A percentile compares a stretch with the other conserved stretches of the same genome.
These are phyloP conservation scores for Denticeps clupeoides DNA, from an alignment of 2,797 vertebrate genomes.

Conservation along the genomic window DNA sequence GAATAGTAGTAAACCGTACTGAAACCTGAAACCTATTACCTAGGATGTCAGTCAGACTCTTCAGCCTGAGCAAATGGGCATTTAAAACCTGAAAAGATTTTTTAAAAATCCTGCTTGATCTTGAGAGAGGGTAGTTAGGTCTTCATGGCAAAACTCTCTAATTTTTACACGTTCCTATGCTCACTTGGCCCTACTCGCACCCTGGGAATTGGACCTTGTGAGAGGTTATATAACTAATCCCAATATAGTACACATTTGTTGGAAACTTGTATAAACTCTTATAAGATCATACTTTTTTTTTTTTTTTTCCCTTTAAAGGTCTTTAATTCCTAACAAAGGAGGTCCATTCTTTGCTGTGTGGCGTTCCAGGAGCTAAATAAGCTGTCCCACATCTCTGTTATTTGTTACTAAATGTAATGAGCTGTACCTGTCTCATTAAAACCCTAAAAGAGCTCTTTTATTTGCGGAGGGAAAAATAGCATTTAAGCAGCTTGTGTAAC, in stretches of 20 bases:
- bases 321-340: not conserved
- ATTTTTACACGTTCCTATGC: too few relatives aligned
- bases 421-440: conserved; percentile 7
- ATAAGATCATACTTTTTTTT: conserved; percentile 10
- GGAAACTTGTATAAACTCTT: conserved; percentile 21
- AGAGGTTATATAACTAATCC: conserved; percentile 34
- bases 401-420: conserved; percentile 1
- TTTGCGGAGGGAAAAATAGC: not conserved
- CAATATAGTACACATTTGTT: conserved; percentile 35
- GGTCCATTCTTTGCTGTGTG: not conserved
- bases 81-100: too few relatives aligned
- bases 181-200: too few relatives aligned
- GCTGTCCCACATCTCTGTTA: conserved; percentile 26
- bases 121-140: too few relatives aligned
- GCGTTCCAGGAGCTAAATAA: conserved; percentile 18
- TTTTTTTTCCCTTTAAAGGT: not conserved
- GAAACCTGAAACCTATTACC: too few relatives aligned
- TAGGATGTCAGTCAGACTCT: too few relatives aligned
- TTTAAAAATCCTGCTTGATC: too few relatives aligned
- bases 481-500: conserved; percentile 36
- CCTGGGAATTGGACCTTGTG: too few relatives aligned
- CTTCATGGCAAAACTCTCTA: too few relatives aligned
- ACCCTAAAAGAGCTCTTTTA: conserved; percentile 17
- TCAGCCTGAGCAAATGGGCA: too few relatives aligned
- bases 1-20: too few relatives aligned